These are phyloP conservation scores for Pseudonaja textilis DNA, from an alignment of 2,113 vertebrate genomes.

Conservation along the genomic window DNA sequence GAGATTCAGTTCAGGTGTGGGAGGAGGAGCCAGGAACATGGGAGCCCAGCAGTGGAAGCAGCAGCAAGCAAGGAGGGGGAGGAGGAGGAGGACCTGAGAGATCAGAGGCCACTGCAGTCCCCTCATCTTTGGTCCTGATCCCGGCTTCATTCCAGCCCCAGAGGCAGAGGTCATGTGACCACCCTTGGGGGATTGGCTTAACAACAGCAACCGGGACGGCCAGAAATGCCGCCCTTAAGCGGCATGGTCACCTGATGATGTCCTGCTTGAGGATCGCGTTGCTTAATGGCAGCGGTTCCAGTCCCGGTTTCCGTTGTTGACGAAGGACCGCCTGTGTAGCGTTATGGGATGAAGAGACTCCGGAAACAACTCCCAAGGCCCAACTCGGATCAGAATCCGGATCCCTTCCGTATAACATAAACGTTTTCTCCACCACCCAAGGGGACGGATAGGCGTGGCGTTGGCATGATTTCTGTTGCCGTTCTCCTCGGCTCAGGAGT, in stretches of 20 bases:
- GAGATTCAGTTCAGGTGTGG: not conserved
- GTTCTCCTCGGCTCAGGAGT: no score
- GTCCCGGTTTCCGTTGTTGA: not conserved
- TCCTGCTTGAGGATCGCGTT: not conserved
- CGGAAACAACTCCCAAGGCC: not conserved
- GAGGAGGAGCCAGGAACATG: rapidly evolving
- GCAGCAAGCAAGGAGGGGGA: no score
- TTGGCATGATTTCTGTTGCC: not conserved
- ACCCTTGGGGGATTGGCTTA: not conserved
- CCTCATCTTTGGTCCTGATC: not conserved
- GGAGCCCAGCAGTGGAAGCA: rapidly evolving
- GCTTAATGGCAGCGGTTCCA: not conserved
- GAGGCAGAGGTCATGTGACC: no score
- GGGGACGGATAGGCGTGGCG: not conserved
- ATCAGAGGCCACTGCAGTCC: not conserved
- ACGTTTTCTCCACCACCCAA: not conserved
- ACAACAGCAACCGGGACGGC: not conserved
- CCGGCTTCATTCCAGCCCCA: not conserved
- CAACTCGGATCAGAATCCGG: not conserved
- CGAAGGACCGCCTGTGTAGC: not conserved
- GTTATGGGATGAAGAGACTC: not conserved
- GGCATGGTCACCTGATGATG: not conserved
- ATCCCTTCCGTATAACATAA: not conserved
- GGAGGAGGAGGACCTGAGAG: no score
- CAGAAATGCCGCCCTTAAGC: not conserved